These are phyloP conservation scores for Mixornis gularis DNA, from an alignment of 2,113 vertebrate species.

Conservation along the genomic window DNA sequence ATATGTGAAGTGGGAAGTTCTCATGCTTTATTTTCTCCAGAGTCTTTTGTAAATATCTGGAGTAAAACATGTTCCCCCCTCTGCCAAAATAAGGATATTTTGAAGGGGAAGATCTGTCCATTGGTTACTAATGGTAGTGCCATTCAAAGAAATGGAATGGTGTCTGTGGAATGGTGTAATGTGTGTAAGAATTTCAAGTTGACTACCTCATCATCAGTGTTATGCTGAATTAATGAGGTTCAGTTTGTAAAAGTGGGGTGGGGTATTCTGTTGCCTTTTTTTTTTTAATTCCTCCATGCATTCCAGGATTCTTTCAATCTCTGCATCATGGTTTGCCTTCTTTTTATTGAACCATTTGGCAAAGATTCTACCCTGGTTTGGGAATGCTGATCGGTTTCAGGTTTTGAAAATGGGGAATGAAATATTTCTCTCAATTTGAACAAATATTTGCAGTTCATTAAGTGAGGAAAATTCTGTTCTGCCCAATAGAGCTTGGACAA, in stretches of 20 bases:
- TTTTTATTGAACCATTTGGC: not conserved
- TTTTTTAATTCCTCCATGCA: not conserved
- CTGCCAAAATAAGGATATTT: not conserved
- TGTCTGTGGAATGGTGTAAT: not conserved
- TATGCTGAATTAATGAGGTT: not conserved
- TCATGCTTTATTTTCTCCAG: not conserved
- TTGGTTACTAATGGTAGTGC: not conserved
- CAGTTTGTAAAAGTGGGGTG: not conserved
- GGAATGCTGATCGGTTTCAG: not conserved
- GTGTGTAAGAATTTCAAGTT: not conserved
- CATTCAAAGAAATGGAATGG: not conserved
- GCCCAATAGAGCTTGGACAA: not conserved
- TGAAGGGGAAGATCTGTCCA: not conserved
- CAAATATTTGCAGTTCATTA: not conserved
- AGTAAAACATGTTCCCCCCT: not conserved
- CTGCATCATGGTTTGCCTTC: not conserved
- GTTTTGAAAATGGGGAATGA: not conserved
- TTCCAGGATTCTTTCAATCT: constrained; percentile 27
- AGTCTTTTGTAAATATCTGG: not conserved
- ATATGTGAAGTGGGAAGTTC: not conserved
- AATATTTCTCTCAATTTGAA: not conserved
- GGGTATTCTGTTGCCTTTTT: not conserved
- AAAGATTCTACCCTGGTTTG: not conserved
- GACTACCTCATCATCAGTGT: not conserved
- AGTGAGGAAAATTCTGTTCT: not conserved